Evolutionary conservation across 2,888 invertebrate genomes (phyloP).

Genomic region (Himalopsyche tibetana): DNA sequence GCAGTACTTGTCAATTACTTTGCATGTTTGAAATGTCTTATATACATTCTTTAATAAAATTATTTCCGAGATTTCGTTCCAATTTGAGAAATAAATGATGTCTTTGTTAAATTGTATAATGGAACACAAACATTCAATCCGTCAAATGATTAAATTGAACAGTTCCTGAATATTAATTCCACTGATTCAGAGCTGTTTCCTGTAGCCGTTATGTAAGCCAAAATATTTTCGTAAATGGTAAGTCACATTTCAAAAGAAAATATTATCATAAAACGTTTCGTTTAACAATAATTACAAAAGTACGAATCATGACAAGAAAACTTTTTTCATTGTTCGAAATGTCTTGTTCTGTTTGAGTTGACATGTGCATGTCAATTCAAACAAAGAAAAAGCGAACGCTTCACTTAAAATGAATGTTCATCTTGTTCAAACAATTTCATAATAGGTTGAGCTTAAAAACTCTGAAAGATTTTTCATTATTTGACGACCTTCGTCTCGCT

Average conservation of each 20-base stretch:
- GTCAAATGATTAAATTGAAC: conserved; percentile 2
- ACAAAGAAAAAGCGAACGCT: conserved; percentile 38
- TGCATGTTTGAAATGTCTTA: too few relatives aligned
- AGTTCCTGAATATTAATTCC: background rate
- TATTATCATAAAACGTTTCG: conserved; percentile 23
- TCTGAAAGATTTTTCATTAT: conserved; percentile 37
- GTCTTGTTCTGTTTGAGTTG: conserved; percentile 37
- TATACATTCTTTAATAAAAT: too few relatives aligned
- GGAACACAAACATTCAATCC: background rate
- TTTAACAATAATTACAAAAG: conserved; percentile 34
- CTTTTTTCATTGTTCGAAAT: conserved; percentile 8
- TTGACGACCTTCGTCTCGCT: conserved; percentile 16
- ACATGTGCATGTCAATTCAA: conserved; percentile 42
- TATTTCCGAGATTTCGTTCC: too few relatives aligned
- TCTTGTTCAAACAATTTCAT: conserved; percentile 43
- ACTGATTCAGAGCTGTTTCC: background rate
- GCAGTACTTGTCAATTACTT: too few relatives aligned
- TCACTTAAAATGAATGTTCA: conserved; percentile 43
- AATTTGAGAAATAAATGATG: too few relatives aligned
- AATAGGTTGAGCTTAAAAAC: conserved; percentile 42
- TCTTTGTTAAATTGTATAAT: too few relatives aligned
- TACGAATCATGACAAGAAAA: conserved; percentile 41
- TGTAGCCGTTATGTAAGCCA: background rate
- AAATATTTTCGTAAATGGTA: background rate
- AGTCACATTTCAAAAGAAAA: conserved; percentile 1